Base-by-base conservation (phyloP, 2,888 invertebrate genomes). In the Liopterus haemorrhoidalis region DNA sequence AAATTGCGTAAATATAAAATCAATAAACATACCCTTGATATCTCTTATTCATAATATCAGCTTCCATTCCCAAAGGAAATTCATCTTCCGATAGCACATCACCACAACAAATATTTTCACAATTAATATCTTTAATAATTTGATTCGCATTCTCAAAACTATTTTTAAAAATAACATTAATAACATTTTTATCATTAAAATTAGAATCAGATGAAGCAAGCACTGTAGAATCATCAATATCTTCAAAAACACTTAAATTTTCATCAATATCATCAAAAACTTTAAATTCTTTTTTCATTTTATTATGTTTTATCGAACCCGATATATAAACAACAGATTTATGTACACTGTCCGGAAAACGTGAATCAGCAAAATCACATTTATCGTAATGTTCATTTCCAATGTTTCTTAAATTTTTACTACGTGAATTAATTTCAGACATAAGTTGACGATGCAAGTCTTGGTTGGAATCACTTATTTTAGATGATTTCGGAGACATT, bases 41-140 rank as follows among this genome's bases (percentile, higher is more conserved):
- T n/a, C n/a, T n/a, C 28, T 53, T 51, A 45, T 58, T 60, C 44
- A 66, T 59, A 38, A 62, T 57, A 52, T 65, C 61, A 11, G 67
- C 67, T 49, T 67, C 67, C 57, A 66, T 65, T 24, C 67, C 67
- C 39, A 67, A 54, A 31, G 67, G 68, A 58, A 68, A 65, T 56
- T 68, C 66, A 41, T 66, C 66, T 16, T 52, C 56, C 45, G 49
- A 38, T 55, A 21, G 27, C 6, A 11, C 57, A 27, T 57, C 54
- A 33, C 59, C 58, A 6, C 55, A 57, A 49, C 56, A 60, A 44
- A 54, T 57, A 41, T 59, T 58, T 22, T 53, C 57, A 8, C 58
- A 55, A 41, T 58, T 59, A 25, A 68, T 54, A 46, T 67, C 66
- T 41, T 67, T 60, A 27, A 67, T 57, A 15, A 68, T 58, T 54